These are phyloP conservation scores for Hirudinaria manillensis DNA, from an alignment of 2,888 invertebrate species.

Conservation along the genomic window DNA sequence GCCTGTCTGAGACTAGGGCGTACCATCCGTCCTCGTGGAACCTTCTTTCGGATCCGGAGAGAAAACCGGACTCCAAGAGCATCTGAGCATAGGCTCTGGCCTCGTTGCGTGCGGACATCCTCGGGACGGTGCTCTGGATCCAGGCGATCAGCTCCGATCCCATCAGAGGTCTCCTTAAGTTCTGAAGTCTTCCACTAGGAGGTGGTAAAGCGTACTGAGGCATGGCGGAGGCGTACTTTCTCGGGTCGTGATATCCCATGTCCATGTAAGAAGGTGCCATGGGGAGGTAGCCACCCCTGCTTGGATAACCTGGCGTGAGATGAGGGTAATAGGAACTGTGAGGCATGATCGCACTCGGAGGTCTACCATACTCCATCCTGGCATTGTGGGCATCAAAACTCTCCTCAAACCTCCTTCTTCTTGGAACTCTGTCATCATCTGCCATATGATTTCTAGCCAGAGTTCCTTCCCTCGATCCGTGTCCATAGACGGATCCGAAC, in stretches of 20 bases:
- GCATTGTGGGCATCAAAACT: neutral
- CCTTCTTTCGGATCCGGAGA: conserved; percentile 11
- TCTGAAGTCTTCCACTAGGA: neutral
- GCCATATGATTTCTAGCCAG: neutral
- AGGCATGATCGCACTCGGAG: conserved; percentile 2
- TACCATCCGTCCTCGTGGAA: conserved; percentile 32
- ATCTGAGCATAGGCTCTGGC: conserved; percentile 31
- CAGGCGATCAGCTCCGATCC: conserved; percentile 32
- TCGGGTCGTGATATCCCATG: conserved; percentile 20
- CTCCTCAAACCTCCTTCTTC: conserved; percentile 12
- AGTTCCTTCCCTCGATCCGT: neutral
- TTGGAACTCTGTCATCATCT: neutral
- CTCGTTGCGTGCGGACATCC: conserved; percentile 27
- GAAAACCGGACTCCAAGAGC: conserved; percentile 26
- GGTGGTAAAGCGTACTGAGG: neutral
- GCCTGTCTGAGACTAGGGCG: conserved; percentile 5
- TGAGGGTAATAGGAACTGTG: neutral
- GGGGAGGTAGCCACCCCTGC: neutral
- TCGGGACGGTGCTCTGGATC: conserved; percentile 29
- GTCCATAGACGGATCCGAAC: conserved; percentile 23
- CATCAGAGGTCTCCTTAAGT: conserved; percentile 22
- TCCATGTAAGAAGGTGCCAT: conserved; percentile 4
- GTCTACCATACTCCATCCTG: neutral
- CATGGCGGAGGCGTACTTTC: neutral
- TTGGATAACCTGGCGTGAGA: neutral